Evolutionary conservation across 2,888 invertebrate genomes (phyloP).

Genomic region (Acleris laterana): DNA sequence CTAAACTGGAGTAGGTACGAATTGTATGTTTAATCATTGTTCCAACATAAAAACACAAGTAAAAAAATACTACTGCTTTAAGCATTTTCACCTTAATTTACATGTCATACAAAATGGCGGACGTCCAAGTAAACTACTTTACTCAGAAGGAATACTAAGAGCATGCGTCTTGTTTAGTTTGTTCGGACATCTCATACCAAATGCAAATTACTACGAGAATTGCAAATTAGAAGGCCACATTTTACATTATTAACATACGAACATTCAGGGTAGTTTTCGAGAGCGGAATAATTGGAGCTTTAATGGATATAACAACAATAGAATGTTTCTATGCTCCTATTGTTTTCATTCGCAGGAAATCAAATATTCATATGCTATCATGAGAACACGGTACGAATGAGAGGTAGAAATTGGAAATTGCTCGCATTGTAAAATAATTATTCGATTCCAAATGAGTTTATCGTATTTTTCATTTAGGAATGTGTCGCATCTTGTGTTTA

Average conservation of each 20-base stretch:
- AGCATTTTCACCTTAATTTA: neutral
- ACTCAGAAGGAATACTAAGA: slow-evolving; percentile 7
- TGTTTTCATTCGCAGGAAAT: slow-evolving; percentile 11
- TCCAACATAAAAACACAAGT: no score
- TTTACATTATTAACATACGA: slow-evolving; percentile 31
- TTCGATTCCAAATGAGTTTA: no score
- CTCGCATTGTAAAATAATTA: no score
- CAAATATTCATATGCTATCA: slow-evolving; percentile 15
- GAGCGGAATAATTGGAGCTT: slow-evolving; percentile 23
- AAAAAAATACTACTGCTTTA: no score
- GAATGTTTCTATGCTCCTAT: slow-evolving; percentile 4
- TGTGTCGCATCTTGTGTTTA: no score
- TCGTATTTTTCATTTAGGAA: no score
- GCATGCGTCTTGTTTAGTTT: slow-evolving; percentile 17
- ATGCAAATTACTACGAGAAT: slow-evolving; percentile 32
- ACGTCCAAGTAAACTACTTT: slow-evolving; percentile 1
- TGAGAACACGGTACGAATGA: neutral
- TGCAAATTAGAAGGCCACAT: slow-evolving; percentile 35
- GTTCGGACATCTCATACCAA: slow-evolving; percentile 25
- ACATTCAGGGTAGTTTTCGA: slow-evolving; percentile 24
- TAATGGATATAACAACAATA: neutral
- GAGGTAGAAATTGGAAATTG: no score
- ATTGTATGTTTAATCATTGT: no score
- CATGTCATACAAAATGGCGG: neutral
- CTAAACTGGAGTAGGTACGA: no score